These are phyloP conservation scores for Melipona bicolor DNA, from an alignment of 2,888 invertebrate genomes.

Conservation along the genomic window DNA sequence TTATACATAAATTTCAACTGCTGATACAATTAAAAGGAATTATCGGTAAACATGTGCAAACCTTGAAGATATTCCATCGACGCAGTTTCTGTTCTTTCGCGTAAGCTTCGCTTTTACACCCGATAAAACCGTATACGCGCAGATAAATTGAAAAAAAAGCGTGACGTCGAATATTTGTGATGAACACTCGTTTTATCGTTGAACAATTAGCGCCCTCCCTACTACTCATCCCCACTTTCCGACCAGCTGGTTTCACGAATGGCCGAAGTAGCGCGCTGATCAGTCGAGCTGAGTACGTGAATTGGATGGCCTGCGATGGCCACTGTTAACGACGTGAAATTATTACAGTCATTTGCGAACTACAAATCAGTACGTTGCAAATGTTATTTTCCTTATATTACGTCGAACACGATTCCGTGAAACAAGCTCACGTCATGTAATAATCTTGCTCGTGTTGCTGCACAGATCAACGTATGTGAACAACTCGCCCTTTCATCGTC, in stretches of 20 bases:
- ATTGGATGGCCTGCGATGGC: slow-evolving; percentile 58
- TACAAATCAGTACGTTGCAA: slow-evolving; percentile 32
- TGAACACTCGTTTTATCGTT: background rate
- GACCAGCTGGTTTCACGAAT: slow-evolving; percentile 39
- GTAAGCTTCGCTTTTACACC: background rate
- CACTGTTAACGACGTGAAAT: slow-evolving; percentile 36
- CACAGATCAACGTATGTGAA: slow-evolving; percentile 64
- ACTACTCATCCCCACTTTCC: background rate
- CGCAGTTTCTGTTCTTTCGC: background rate
- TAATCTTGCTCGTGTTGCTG: slow-evolving; percentile 29
- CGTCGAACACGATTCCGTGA: background rate
- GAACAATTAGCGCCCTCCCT: slow-evolving; percentile 7
- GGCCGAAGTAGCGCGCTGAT: slow-evolving; percentile 47
- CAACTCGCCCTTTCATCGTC: slow-evolving; percentile 41
- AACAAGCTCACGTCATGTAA: slow-evolving; percentile 4
- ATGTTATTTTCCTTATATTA: background rate
- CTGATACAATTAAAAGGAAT: background rate
- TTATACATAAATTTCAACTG: background rate
- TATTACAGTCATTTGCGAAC: slow-evolving; percentile 20
- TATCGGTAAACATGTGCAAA: background rate
- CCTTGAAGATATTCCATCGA: background rate
- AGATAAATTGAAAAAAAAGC: background rate
- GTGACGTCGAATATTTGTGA: slow-evolving; percentile 9
- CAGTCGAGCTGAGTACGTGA: slow-evolving; percentile 51
- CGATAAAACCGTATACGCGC: background rate